These are phyloP conservation scores for Nesometra sesokonis DNA, from an alignment of 35 echinoderm and acorn worm genomes.

Conservation along the genomic window DNA sequence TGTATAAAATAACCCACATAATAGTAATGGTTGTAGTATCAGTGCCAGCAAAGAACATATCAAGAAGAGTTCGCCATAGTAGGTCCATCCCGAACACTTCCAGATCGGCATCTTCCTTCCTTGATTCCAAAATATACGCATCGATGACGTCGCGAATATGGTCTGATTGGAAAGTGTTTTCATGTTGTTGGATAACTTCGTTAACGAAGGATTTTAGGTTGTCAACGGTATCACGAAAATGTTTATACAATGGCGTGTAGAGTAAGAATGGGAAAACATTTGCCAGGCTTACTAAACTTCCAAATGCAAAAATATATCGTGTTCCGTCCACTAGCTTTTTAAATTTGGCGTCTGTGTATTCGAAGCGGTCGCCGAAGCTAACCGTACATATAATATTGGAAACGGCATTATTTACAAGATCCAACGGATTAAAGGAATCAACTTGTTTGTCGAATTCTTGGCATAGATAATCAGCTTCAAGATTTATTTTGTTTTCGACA, in stretches of 20 bases:
- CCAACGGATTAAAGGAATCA: slow-evolving; percentile 27
- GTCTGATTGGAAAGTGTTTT: slow-evolving; percentile 14
- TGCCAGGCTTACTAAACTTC: background rate
- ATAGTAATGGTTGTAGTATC: slow-evolving; percentile 61
- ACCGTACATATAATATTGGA: slow-evolving; percentile 52
- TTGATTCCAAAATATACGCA: slow-evolving; percentile 26
- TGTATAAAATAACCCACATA: slow-evolving; percentile 51
- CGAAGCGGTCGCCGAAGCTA: slow-evolving; percentile 37
- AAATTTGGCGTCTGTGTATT: slow-evolving; percentile 43
- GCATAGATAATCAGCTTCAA: background rate
- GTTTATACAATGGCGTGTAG: slow-evolving; percentile 3
- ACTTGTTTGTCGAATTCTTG: background rate
- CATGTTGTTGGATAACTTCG: slow-evolving; percentile 23
- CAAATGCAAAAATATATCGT: background rate
- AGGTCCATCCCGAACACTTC: slow-evolving; percentile 1
- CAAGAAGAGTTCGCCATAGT: slow-evolving; percentile 15
- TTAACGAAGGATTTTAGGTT: slow-evolving; percentile 6
- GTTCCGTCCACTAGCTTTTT: slow-evolving; percentile 11
- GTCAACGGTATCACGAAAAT: background rate
- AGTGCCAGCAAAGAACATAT: slow-evolving; percentile 66
- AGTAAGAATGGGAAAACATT: background rate
- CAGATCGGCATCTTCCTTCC: slow-evolving; percentile 7
- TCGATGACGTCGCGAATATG: slow-evolving; percentile 55
- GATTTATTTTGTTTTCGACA: too few species aligned
- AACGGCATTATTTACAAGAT: slow-evolving; percentile 22